Conservation (phyloP, 2,888 invertebrate species). For the Pollenia griseotomentosa region DNA sequence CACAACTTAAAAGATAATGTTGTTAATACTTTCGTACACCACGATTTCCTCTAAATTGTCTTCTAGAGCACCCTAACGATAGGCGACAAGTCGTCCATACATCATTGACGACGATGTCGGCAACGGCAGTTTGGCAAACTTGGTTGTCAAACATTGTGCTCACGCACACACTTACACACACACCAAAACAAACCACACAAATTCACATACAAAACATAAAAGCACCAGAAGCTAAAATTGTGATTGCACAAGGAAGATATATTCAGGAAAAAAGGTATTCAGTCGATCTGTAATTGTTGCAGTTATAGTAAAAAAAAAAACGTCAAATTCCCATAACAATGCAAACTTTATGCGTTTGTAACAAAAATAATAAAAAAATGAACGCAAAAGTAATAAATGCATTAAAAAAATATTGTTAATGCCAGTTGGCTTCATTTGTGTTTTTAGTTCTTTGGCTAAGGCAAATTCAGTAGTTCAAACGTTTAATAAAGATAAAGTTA, state of each 20-base stretch:
- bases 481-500: slow-evolving; percentile 55
- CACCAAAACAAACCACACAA: background rate
- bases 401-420: slow-evolving; percentile 59
- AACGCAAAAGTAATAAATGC: slow-evolving; percentile 61
- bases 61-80: no score
- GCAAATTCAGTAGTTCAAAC: slow-evolving; percentile 40
- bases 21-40: no score
- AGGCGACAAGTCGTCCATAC: no score
- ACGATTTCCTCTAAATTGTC: no score
- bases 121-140: no score
- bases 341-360: slow-evolving; percentile 69
- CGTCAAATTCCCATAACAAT: slow-evolving; percentile 69
- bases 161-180: background rate
- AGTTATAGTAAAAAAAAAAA: slow-evolving; percentile 12
- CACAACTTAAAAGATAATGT: no score
- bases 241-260: slow-evolving; percentile 49
- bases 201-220: background rate
- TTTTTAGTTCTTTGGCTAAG: slow-evolving; percentile 4
- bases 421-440: slow-evolving; percentile 43
- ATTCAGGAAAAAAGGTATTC: slow-evolving; percentile 15
- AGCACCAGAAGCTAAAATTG: slow-evolving; percentile 55
- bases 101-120: no score
- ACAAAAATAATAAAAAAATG: background rate
- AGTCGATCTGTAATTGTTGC: background rate
- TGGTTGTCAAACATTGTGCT: no score